Base-by-base conservation (phyloP, 1,140 invertebrate genomes). In the Cylas formicarius region DNA sequence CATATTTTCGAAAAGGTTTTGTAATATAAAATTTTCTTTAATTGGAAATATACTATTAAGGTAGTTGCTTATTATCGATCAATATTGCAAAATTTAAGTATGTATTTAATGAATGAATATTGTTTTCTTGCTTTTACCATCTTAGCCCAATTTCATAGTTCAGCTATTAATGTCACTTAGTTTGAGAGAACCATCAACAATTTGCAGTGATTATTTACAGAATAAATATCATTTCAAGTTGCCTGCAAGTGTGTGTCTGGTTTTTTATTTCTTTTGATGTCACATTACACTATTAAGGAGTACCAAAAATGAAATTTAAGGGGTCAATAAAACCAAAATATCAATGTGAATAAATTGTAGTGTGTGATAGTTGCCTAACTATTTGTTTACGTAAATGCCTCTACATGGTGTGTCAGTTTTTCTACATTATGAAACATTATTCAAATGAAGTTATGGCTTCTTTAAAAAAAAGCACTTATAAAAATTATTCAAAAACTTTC, bases 211-310 rank as follows among this genome's bases (percentile, higher is more conserved):
- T 39, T 10, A n/a, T 39, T 13, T 18, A 16, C 18, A 36, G 19
- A 19, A 20, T 36, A 36, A 20, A 36, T 19, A 20, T 5, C 23
- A 32, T 36, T n/a, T 36, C 23, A 36, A 32, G 11, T 36, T 36
- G 6, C 9, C 6, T 17, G n/a, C 13, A 36, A 7, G 7, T 5
- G 17, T 14, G 34, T 36, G 10, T 20, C 7, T 36, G 7, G 7
- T 13, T 36, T 7, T 36, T 20, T 21, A 8, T 36, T 21, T 36
- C 23, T 5, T 36, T 36, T 20, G 10, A 7, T 36, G 8, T 36
- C 9, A 36, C 7, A n/a, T n/a, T n/a, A n/a, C n/a, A n/a, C n/a
- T n/a, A n/a, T n/a, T n/a, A n/a, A n/a, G n/a, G n/a, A n/a, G n/a
- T n/a, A n/a, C n/a, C n/a, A n/a, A n/a, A n/a, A n/a, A n/a, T 36